A percentile compares a stretch with the other conserved stretches of the same genome.
These are phyloP conservation scores for Ophion obscuratus DNA, from an alignment of 2,888 invertebrate genomes.

Conservation along the genomic window DNA sequence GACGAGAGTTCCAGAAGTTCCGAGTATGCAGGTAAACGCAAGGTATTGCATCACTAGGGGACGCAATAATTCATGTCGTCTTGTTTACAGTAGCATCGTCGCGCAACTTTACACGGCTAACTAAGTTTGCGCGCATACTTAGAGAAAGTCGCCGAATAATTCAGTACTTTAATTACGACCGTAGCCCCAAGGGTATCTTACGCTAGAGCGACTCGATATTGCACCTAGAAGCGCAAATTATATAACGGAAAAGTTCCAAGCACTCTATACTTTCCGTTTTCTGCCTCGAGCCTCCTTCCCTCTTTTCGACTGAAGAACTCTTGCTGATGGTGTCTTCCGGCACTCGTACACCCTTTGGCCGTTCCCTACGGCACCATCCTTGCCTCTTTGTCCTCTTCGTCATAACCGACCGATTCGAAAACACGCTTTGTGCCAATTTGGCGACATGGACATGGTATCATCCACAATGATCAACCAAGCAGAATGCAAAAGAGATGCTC, in stretches of 20 bases:
- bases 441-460: conserved; percentile 45
- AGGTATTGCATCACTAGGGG: conserved; percentile 30
- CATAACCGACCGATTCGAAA: conserved; percentile 37
- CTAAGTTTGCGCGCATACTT: conserved; percentile 75
- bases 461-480: conserved; percentile 24
- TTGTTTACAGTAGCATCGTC: conserved; percentile 73
- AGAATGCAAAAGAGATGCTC: conserved; percentile 8
- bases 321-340: conserved; percentile 19
- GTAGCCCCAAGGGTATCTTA: conserved; percentile 68
- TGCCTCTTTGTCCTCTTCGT: conserved; percentile 47
- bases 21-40: not conserved
- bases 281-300: conserved; percentile 4
- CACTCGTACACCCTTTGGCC: conserved; percentile 5
- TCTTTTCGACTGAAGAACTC: conserved; percentile 2
- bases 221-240: conserved; percentile 44
- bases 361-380: conserved; percentile 17
- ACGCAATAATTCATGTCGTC: conserved; percentile 75
- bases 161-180: conserved; percentile 80
- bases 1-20: not conserved
- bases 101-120: conserved; percentile 73
- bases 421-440: conserved; percentile 28
- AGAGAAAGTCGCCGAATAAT: conserved; percentile 79
- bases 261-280: conserved; percentile 17
- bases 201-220: conserved; percentile 60
- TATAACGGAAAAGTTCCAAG: conserved; percentile 51